Base-by-base conservation (phyloP, 2,888 invertebrate species). In the Chrysolina americana region DNA sequence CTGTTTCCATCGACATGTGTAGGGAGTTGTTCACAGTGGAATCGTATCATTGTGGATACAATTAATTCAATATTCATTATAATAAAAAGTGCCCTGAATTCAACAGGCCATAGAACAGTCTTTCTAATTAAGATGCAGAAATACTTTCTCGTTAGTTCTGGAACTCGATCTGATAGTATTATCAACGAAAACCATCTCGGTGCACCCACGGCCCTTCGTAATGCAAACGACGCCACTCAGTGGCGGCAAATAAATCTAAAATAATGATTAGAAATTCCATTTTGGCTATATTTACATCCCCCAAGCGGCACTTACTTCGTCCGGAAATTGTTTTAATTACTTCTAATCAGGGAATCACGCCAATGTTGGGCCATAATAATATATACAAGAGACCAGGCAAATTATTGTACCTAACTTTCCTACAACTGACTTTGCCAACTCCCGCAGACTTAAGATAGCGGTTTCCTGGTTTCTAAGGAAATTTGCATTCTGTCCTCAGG, bases 261-360 rank as follows among this genome's bases (percentile, higher is more conserved):
- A 65, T 28, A 53, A 50, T 66, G 53, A 71, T 71, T 53, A 71
- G 44, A 44, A 62, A 66, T 19, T 65, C 71, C 70, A 65, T 50
- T 70, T 65, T 23, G n/a, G 19, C 13, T 21, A 66, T 66, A 56
- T 71, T 71, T 41, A 56, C 56, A 62, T 59, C 41, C 48, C 56
- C 71, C 66, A 17, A 28, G 59, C 36, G 63, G 66, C 53, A 44
- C 41, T 65, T 50, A 56, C 47, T 66, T 23, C n/a, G 53, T 17
- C 23, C 41, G 21, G 66, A 53, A 66, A 53, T n/a, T 56, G 65
- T 65, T 53, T 66, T 59, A 71, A 71, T 65, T 53, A 71, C 59
- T 59, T 66, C 47, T 59, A 71, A 44, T 59, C 50, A 59, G 66
- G 23, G 48, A 23, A 65, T 59, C 28, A 41, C 19, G 65, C 56